These are phyloP conservation scores for Cheumatopsyche charites DNA, from an alignment of 1,140 invertebrate species.

Conservation along the genomic window DNA sequence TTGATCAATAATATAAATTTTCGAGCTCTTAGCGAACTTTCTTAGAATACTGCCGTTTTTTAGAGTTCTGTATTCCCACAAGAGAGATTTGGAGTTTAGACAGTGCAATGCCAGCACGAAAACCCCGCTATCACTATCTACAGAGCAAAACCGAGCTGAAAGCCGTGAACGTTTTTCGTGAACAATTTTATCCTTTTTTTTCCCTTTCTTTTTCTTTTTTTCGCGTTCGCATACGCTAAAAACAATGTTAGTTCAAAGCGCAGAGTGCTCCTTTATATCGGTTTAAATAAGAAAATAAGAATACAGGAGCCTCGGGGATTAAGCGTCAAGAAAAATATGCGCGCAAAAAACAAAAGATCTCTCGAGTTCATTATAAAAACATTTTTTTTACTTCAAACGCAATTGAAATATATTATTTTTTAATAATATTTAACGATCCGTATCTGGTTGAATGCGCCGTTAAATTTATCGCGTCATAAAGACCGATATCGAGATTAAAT, in stretches of 20 bases:
- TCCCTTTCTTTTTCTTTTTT: conserved; percentile 1
- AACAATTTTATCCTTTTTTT: conserved; percentile 23
- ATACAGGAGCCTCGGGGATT: not conserved
- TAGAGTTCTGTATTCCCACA: conserved; percentile 26
- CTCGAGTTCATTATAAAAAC: too few species aligned
- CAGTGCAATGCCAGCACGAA: conserved; percentile 22
- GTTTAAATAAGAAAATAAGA: conserved; percentile 18
- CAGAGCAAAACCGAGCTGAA: not conserved
- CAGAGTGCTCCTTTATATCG: not conserved
- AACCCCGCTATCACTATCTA: conserved; percentile 16
- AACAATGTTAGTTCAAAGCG: conserved; percentile 16
- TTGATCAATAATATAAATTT: conserved; percentile 14
- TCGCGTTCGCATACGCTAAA: conserved; percentile 21
- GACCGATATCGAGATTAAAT: too few species aligned
- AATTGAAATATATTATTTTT: too few species aligned
- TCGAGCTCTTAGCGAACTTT: conserved; percentile 5
- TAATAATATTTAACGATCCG: too few species aligned
- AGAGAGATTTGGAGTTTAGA: conserved; percentile 32
- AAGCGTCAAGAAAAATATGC: not conserved
- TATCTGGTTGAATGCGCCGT: too few species aligned
- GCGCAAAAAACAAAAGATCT: not conserved
- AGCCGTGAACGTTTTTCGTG: conserved; percentile 11
- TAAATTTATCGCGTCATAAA: too few species aligned
- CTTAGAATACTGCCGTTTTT: conserved; percentile 14
- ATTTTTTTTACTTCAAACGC: too few species aligned